Percentiles rank a stretch among this genome's conserved stretches.
Evolutionary conservation across 2,888 invertebrate species (phyloP).

Genomic region (Cantharis rustica): DNA sequence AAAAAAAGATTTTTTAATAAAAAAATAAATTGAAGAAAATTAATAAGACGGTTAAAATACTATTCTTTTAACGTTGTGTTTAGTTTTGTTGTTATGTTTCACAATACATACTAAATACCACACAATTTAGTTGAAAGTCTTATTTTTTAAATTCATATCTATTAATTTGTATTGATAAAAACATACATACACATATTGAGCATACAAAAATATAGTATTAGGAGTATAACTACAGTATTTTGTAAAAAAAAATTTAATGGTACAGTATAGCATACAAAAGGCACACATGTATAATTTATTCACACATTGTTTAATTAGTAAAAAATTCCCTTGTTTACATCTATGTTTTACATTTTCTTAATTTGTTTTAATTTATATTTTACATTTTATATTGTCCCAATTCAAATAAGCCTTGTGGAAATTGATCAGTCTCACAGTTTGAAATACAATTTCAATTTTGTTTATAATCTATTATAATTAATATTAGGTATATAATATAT

Average conservation of each 20-base stretch:
- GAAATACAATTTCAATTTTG: not conserved
- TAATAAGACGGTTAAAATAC: no score
- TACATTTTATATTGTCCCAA: not conserved
- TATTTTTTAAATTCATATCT: no score
- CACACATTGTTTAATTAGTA: not conserved
- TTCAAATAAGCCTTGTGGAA: not conserved
- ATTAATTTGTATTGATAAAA: not conserved
- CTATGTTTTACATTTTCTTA: not conserved
- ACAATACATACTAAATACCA: no score
- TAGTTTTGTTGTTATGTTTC: no score
- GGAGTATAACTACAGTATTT: not conserved
- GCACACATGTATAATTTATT: not conserved
- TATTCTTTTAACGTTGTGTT: no score
- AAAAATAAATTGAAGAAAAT: no score
- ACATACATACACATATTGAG: not conserved
- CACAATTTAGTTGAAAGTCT: no score
- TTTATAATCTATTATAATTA: not conserved
- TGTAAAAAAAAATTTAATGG: not conserved
- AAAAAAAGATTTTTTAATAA: no score
- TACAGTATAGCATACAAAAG: not conserved
- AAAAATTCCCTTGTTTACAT: not conserved
- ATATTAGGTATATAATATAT: not conserved
- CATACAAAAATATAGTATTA: not conserved
- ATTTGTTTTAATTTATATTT: not conserved
- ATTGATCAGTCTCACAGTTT: not conserved